Base-by-base conservation (phyloP, 2,888 invertebrate species). In the Cephonodes hylas region DNA sequence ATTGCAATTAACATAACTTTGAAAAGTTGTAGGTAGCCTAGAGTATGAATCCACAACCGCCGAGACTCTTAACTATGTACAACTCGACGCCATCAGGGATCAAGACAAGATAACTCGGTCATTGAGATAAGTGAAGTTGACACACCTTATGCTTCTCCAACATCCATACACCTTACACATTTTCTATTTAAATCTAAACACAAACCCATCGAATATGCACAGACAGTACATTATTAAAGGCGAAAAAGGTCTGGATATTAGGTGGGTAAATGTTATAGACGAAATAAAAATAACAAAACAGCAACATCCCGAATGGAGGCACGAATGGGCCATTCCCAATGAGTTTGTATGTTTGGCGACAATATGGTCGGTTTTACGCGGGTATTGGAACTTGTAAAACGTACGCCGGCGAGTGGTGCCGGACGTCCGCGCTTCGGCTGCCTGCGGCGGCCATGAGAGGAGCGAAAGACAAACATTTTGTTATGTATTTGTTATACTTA, bases 341-440 rank as follows among this genome's bases (percentile, higher is more conserved):
- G 42, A 38, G 57, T 58, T 58, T 23, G 42, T 58, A 58, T 42
- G 57, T 58, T 22, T 15, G 31, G 42, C 23, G 57, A 58, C 34
- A 58, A 58, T 58, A 58, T 42, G 5, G 38, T 8, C 20, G 38
- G 38, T 22, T 42, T 58, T 58, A 58, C 31, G 27, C 20, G 31
- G 18, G 56, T 56, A 34, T 42, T 42, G 53, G 57, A 38, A 58
- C 20, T 58, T 34, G 38, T 58, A 42, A 58, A 58, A 58, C 34
- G 22, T 58, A 38, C 42, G 23, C 38, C 34, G 6, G 15, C 18
- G 31, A 53, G 31, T 18, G 31, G 10, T 18, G 18, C 53, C 53
- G 53, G 53, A 53, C 31, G 53, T 53, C 31, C 31, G 53, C 18
- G 31, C 31, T 53, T 53, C 31, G 27, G 31, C 31, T 53, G 18